Conservation (phyloP, 1,140 invertebrate species). For the Pemphigus obesinymphae region DNA sequence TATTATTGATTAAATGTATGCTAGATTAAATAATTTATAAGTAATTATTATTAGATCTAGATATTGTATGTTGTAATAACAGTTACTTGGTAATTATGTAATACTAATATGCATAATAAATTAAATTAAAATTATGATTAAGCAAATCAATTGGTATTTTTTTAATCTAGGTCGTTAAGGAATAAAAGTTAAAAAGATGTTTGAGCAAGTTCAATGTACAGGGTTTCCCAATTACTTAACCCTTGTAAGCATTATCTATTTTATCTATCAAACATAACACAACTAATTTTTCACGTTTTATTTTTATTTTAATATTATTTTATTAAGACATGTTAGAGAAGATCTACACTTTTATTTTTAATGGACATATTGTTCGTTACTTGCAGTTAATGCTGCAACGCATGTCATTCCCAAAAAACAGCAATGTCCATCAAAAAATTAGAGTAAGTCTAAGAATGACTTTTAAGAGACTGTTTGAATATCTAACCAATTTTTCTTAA, state of each 20-base stretch:
- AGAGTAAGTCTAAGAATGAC: constrained; percentile 67
- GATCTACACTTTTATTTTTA: constrained; percentile 17
- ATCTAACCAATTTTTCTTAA: constrained; percentile 22
- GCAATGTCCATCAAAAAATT: constrained; percentile 80
- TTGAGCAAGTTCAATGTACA: constrained; percentile 24
- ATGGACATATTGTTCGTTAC: constrained; percentile 49
- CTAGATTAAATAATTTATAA: background rate
- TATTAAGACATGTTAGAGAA: constrained; percentile 29
- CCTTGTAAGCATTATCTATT: background rate
- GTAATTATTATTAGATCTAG: background rate
- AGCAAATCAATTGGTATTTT: background rate
- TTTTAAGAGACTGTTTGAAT: background rate
- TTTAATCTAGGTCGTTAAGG: background rate
- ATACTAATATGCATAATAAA: background rate
- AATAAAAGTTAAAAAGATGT: background rate
- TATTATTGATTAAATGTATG: background rate
- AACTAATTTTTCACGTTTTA: background rate
- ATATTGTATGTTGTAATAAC: background rate
- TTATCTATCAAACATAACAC: background rate
- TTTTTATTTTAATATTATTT: constrained; percentile 18
- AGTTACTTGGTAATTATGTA: background rate
- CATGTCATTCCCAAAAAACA: constrained; percentile 76
- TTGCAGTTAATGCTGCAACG: constrained; percentile 84
- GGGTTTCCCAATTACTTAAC: background rate
- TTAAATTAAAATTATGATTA: background rate